These are phyloP conservation scores for Eupleurogrammus muticus DNA, from an alignment of 2,797 vertebrate genomes.

Conservation along the genomic window DNA sequence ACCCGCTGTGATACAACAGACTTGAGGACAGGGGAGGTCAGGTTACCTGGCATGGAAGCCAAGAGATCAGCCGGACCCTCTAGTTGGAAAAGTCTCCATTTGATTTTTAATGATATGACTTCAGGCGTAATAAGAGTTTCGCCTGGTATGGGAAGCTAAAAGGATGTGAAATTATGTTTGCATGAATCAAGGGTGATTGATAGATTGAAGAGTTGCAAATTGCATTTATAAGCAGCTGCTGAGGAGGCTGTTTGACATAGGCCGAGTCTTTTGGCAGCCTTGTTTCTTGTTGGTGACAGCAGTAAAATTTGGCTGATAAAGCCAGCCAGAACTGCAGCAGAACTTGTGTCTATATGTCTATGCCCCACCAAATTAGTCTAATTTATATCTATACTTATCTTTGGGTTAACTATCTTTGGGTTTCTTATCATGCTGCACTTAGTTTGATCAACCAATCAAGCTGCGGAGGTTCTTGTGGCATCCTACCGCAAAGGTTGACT, in stretches of 20 bases:
- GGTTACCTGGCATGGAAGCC: conserved; percentile 65
- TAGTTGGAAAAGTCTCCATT: conserved; percentile 35
- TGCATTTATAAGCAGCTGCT: conserved; percentile 42
- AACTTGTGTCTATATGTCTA: neutral
- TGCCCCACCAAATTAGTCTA: too few relatives aligned
- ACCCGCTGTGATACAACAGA: conserved; percentile 38
- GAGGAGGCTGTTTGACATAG: conserved; percentile 52
- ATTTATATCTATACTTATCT: too few relatives aligned
- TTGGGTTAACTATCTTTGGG: too few relatives aligned
- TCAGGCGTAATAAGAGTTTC: conserved; percentile 11
- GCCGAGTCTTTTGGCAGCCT: conserved; percentile 22
- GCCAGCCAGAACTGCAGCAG: conserved; percentile 4
- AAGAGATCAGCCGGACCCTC: conserved; percentile 32
- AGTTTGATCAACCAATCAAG: neutral
- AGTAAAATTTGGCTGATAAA: conserved; percentile 19
- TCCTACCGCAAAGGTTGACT: conserved; percentile 89
- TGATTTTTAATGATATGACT: conserved; percentile 16
- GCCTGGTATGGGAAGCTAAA: conserved; percentile 1
- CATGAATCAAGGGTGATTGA: conserved; percentile 39
- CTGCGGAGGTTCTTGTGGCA: conserved; percentile 8
- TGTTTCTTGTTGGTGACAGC: conserved; percentile 23
- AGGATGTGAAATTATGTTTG: conserved; percentile 35
- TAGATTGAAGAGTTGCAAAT: conserved; percentile 23
- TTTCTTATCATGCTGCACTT: neutral
- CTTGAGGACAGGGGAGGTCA: conserved; percentile 41